These are phyloP conservation scores for Blastomussa wellsi DNA, from an alignment of 92 coral and sea anemone species.

Conservation along the genomic window DNA sequence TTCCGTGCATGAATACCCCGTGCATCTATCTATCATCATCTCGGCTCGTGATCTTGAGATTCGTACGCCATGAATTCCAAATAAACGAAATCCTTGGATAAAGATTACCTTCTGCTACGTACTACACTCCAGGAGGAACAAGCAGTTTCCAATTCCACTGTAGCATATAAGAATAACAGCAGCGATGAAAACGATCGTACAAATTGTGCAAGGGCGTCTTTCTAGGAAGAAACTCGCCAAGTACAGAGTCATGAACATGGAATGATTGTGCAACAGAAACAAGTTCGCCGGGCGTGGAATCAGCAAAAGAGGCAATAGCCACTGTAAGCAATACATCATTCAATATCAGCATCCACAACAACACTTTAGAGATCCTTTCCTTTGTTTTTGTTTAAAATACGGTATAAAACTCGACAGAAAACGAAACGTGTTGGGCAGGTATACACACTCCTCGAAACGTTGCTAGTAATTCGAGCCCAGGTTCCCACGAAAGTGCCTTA, in stretches of 20 bases:
- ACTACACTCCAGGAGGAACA: constrained; percentile 88
- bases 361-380: constrained; percentile 1
- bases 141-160: constrained; percentile 99
- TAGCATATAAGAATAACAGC: constrained; percentile 96
- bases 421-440: constrained; percentile 13
- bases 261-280: constrained; percentile 92
- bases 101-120: constrained; percentile 45
- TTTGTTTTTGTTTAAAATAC: background rate
- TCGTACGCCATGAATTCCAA: background rate
- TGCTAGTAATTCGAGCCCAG: constrained; percentile 7
- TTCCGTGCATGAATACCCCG: background rate
- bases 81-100: background rate
- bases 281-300: constrained; percentile 98
- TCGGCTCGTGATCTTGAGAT: constrained; percentile 1
- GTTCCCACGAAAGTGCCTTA: constrained; percentile 2
- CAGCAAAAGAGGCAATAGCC: constrained; percentile 93
- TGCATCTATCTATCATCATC: background rate
- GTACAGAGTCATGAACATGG: constrained; percentile 99
- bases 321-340: constrained; percentile 95
- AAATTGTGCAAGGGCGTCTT: constrained; percentile 99
- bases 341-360: constrained; percentile 22
- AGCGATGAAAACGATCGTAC: constrained; percentile 93
- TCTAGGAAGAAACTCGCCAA: constrained; percentile 98
- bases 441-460: background rate
- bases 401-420: background rate